These are phyloP conservation scores for Bambusicola thoracicus DNA, from an alignment of 2,113 vertebrate genomes.

Conservation along the genomic window DNA sequence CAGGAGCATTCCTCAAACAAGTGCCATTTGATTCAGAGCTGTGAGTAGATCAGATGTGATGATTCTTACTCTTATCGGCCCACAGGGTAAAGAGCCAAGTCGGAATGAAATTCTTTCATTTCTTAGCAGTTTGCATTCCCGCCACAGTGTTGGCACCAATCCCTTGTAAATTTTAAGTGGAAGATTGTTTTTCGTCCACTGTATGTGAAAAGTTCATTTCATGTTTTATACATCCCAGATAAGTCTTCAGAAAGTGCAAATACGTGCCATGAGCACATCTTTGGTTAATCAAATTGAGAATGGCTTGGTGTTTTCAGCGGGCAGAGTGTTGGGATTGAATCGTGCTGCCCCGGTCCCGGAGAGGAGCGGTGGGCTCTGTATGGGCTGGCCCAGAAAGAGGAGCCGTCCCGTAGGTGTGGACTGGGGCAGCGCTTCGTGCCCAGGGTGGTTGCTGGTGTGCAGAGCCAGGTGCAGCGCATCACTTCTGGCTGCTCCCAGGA, in stretches of 20 bases:
- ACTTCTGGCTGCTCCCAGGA: not conserved
- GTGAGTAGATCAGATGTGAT: fast-evolving
- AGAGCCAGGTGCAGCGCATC: fast-evolving
- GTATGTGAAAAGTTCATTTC: not conserved
- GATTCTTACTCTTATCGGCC: not conserved
- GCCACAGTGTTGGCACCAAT: not conserved
- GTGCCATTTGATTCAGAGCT: not conserved
- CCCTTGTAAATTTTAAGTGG: not conserved
- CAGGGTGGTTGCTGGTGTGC: not conserved
- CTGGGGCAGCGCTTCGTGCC: too few relatives aligned
- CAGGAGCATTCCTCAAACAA: fast-evolving
- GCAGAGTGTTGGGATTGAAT: not conserved
- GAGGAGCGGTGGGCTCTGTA: not conserved
- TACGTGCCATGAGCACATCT: fast-evolving
- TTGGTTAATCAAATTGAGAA: not conserved
- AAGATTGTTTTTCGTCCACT: not conserved
- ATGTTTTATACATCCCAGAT: not conserved
- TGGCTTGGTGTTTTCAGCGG: not conserved
- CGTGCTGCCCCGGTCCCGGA: not conserved
- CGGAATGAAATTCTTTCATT: not conserved
- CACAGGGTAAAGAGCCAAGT: not conserved
- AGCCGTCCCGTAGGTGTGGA: too few relatives aligned
- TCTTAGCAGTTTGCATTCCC: not conserved
- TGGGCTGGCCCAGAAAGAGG: not conserved
- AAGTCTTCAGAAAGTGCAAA: not conserved